Evolutionary conservation across 2,888 invertebrate species (phyloP).

Genomic region (Ellobium chinense): DNA sequence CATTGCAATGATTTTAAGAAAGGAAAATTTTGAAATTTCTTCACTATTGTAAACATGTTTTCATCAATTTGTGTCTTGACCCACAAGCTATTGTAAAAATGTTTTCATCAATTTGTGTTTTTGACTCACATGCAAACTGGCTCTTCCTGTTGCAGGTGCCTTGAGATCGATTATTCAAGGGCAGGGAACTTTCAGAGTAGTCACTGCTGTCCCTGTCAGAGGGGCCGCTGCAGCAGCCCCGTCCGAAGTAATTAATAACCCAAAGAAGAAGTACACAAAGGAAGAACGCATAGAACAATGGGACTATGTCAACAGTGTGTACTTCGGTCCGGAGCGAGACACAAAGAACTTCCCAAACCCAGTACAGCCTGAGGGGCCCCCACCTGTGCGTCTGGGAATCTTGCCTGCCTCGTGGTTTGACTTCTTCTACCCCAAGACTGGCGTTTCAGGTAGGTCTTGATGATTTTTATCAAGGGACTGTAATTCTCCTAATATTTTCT

Average conservation of each 20-base stretch:
- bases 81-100: no score
- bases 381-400: constrained; percentile 90
- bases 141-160: no score
- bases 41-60: no score
- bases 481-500: no score
- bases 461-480: neutral
- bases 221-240: neutral
- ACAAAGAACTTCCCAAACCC: constrained; percentile 88
- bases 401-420: constrained; percentile 98
- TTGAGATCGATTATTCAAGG: constrained; percentile 18
- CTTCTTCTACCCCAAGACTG: constrained; percentile 96
- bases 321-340: constrained; percentile 84
- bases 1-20: no score
- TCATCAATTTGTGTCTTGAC: no score
- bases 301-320: constrained; percentile 73
- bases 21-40: no score
- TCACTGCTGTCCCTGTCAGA: neutral
- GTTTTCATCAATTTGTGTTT: no score
- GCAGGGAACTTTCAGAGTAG: constrained; percentile 15
- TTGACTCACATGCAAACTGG: no score
- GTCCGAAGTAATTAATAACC: neutral
- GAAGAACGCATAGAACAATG: constrained; percentile 51
- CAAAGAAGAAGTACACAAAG: constrained; percentile 8
- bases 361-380: constrained; percentile 85
- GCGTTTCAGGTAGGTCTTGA: constrained; percentile 83